Percentiles rank a stretch among this genome's conserved stretches.
These are phyloP conservation scores for Heliangelus exortis DNA, from an alignment of 2,797 vertebrate species.

Conservation along the genomic window DNA sequence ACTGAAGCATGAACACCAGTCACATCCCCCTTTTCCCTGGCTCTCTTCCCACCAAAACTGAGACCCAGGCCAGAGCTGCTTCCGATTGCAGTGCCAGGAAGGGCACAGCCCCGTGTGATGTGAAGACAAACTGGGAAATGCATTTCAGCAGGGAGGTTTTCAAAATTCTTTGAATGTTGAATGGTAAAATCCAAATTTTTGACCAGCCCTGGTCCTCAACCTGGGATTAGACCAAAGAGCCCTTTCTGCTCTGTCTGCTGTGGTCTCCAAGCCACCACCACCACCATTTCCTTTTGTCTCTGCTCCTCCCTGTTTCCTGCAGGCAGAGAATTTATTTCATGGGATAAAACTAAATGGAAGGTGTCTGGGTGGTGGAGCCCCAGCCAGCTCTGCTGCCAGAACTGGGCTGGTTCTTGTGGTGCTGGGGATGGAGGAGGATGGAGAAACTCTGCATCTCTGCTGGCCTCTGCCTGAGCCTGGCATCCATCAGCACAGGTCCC, in stretches of 20 bases:
- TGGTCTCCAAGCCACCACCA: neutral
- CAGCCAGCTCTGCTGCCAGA: neutral
- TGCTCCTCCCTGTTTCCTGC: neutral
- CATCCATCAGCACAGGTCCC: conserved; percentile 1
- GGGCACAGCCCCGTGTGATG: neutral
- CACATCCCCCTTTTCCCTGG: neutral
- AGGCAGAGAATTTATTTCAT: neutral
- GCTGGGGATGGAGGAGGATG: neutral
- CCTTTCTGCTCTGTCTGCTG: neutral
- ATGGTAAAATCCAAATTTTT: neutral
- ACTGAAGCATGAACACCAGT: neutral
- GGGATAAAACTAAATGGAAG: neutral
- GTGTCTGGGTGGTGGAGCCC: neutral
- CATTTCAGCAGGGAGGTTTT: neutral
- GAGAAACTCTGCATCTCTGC: neutral
- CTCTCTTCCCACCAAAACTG: neutral
- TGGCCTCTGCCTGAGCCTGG: neutral
- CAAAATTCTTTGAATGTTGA: neutral
- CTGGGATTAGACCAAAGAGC: neutral
- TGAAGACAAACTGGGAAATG: neutral
- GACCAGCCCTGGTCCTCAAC: neutral
- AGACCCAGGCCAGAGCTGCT: neutral
- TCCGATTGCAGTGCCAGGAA: neutral
- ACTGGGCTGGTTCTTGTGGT: neutral
- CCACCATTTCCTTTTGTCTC: neutral